Evolutionary conservation across 2,113 vertebrate species (phyloP).

Genomic region (Stomatorhinus ivindoensis): DNA sequence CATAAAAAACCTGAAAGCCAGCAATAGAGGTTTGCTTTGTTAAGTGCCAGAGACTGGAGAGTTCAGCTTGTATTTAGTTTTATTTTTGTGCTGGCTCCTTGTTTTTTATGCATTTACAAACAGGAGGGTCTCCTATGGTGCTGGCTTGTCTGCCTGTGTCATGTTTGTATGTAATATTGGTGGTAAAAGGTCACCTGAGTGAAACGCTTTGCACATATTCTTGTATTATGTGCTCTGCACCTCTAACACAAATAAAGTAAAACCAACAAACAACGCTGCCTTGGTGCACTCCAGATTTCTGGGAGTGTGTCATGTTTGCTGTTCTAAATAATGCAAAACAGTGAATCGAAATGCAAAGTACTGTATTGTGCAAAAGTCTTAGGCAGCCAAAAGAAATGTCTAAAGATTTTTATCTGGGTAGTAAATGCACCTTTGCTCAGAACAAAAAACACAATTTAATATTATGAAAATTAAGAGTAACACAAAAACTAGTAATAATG

Average conservation of each 20-base stretch:
- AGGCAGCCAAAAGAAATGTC: not conserved
- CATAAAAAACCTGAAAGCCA: not conserved
- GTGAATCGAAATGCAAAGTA: not conserved
- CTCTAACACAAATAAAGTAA: not conserved
- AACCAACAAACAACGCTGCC: not conserved
- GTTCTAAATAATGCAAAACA: not conserved
- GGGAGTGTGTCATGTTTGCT: not conserved
- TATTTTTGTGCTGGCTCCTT: conserved; percentile 20
- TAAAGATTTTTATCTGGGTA: not conserved
- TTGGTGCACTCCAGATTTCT: conserved; percentile 29
- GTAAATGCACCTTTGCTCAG: not conserved
- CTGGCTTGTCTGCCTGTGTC: conserved; percentile 15
- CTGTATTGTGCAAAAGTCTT: not conserved
- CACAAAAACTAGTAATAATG: not conserved
- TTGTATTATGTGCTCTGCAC: not conserved
- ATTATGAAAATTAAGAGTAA: not conserved
- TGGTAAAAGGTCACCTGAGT: conserved; percentile 40
- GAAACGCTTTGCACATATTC: not conserved
- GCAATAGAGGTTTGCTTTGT: not conserved
- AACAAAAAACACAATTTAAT: not conserved
- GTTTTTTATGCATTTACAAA: conserved; percentile 21
- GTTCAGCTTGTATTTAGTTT: not conserved
- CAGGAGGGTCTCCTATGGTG: conserved; percentile 11
- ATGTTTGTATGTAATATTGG: not conserved
- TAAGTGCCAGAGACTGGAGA: not conserved